Base-by-base conservation (phyloP, 1,140 invertebrate species). In the Phocides pigmalion region DNA sequence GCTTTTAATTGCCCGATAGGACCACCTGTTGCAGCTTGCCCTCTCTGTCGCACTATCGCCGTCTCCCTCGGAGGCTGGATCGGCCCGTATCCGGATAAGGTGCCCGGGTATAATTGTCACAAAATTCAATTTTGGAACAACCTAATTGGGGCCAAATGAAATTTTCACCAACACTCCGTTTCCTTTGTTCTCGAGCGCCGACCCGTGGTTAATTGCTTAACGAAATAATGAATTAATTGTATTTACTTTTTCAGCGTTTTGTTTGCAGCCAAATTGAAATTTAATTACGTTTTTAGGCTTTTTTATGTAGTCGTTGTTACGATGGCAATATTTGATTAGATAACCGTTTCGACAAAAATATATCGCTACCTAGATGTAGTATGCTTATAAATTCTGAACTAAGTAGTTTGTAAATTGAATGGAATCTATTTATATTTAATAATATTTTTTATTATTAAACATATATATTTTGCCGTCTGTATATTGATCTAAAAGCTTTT, bases 1-100 rank as follows among this genome's bases (percentile, higher is more conserved):
- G 66, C 67, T 89, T 89, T 90, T 90, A 90, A 90, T 90, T 90
- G 87, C 85, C 81, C 54, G 64, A 79, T 75, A 84, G 64, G 69
- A 72, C 80, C 82, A 90, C 88, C 83, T 89, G 88, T 90, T 89
- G 88, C 88, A 61, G 15, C 39, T n/a, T 49, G 12, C 39, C 61
- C n/a, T 80, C 78, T 72, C 68, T 65, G 17, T 87, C 72, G 17
- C 62, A 17, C 16, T 67, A 22, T 53, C 44, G 73, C 77, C 22
- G 53, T 70, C 49, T 61, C 56, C 3, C 67, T 16, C 73, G 77
- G 81, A 83, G 77, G 80, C 82, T 84, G 67, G 67, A 77, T 64
- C 82, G 86, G 78, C 88, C 88, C 88, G 85, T 86, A 84, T 79
- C 81, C 81, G 88, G 88, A 90, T 90, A 80, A 16, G 42, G 50